phyloP scores from a whole-genome alignment of 2,797 vertebrate species.

The Hydrolagus colliei region DNA sequence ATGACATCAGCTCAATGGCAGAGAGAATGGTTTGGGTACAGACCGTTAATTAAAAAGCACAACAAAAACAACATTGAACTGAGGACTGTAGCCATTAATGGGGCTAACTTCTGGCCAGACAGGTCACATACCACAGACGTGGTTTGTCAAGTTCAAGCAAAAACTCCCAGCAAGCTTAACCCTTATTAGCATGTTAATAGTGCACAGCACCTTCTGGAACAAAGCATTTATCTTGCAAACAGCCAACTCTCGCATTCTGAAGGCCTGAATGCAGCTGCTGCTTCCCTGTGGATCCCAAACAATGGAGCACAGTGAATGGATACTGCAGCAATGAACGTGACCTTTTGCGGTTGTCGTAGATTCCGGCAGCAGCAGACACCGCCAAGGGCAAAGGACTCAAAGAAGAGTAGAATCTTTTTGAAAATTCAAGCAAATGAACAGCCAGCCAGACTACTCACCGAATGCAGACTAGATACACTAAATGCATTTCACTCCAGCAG shows the following conservation, averaged over 20 bases:
- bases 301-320: slow-evolving; percentile 14
- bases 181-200: slow-evolving; percentile 44
- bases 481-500: slow-evolving; percentile 19
- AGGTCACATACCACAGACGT: slow-evolving; percentile 42
- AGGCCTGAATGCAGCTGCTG: slow-evolving; percentile 33
- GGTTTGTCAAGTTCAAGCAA: slow-evolving; percentile 42
- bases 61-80: not conserved
- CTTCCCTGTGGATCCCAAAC: slow-evolving; percentile 29
- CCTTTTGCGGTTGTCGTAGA: slow-evolving; percentile 25
- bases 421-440: not conserved
- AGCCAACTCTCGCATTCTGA: not conserved
- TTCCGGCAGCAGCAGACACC: not conserved
- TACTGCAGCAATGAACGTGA: slow-evolving; percentile 34
- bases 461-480: not conserved
- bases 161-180: slow-evolving; percentile 36
- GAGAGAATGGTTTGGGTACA: not conserved
- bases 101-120: slow-evolving; percentile 42
- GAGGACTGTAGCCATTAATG: slow-evolving; percentile 32
- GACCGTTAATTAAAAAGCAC: not conserved
- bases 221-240: slow-evolving; percentile 32
- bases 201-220: slow-evolving; percentile 32
- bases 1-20: not conserved
- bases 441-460: slow-evolving; percentile 21
- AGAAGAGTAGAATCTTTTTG: not conserved
- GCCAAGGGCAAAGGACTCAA: slow-evolving; percentile 24